Evolutionary conservation across 2,797 vertebrate genomes (phyloP).

Genomic region (Argentina silus): DNA sequence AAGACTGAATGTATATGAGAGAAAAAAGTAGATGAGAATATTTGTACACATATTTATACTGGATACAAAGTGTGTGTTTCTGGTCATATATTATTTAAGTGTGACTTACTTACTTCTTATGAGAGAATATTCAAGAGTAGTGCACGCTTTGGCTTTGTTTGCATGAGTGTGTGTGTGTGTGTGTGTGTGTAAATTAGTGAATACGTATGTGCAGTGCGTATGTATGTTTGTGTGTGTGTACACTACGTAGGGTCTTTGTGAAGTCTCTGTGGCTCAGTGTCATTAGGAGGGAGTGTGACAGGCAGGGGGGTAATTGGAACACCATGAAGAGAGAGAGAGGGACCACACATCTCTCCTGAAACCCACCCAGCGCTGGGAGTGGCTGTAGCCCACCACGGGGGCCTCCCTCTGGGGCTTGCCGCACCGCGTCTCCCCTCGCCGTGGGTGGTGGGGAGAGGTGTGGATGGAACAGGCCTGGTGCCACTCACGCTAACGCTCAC

Average conservation of each 20-base stretch:
- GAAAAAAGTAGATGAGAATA: too few relatives aligned
- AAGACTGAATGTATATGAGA: too few relatives aligned
- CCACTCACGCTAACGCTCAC: constrained; percentile 24
- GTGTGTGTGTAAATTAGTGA: background rate
- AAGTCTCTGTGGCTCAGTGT: constrained; percentile 27
- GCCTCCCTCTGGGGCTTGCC: constrained; percentile 7
- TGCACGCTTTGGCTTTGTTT: background rate
- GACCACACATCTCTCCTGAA: constrained; percentile 50
- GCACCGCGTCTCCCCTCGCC: constrained; percentile 8
- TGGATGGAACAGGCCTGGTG: constrained; percentile 23
- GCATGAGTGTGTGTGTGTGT: constrained; percentile 9
- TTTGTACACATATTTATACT: too few relatives aligned
- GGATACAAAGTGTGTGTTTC: too few relatives aligned
- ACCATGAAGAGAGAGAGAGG: constrained; percentile 29
- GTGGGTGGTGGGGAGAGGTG: constrained; percentile 46
- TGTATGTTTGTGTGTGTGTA: background rate
- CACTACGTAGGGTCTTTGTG: background rate
- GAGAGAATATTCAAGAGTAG: background rate
- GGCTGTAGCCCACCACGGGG: constrained; percentile 1
- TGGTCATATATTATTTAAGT: too few relatives aligned
- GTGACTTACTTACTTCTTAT: background rate
- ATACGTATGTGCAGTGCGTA: background rate
- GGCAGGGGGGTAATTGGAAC: constrained; percentile 51
- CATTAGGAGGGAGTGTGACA: constrained; percentile 41
- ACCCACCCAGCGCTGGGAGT: constrained; percentile 26